Evolutionary conservation across 2,113 vertebrate genomes (phyloP).

Genomic region (Collichthys lucidus): DNA sequence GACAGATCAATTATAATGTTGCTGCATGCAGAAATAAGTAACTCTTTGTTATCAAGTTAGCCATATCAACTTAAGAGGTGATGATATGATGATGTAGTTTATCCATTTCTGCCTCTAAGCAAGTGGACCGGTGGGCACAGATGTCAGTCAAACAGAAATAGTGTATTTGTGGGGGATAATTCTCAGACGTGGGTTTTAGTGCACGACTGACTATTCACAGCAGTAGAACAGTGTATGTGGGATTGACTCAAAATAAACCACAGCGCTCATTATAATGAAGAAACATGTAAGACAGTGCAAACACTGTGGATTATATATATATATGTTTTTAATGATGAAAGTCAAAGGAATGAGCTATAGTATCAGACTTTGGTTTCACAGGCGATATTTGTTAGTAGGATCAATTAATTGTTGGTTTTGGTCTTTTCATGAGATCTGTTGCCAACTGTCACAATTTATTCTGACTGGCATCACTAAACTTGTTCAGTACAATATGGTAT

Average conservation of each 20-base stretch:
- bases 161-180: background rate
- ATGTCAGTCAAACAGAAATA: background rate
- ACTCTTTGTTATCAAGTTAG: background rate
- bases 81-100: background rate
- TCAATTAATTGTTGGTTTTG: background rate
- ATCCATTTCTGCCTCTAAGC: background rate
- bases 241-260: background rate
- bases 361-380: background rate
- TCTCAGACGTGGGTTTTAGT: no score
- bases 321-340: no score
- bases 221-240: background rate
- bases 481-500: background rate
- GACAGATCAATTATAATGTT: background rate
- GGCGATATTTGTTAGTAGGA: background rate
- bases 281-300: background rate
- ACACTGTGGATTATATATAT: background rate
- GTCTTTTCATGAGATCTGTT: constrained; percentile 10
- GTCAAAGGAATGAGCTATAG: background rate
- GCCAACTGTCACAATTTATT: background rate
- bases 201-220: background rate
- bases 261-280: background rate
- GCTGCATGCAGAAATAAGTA: background rate
- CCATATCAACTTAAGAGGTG: background rate
- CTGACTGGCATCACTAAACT: background rate
- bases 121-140: background rate